phyloP scores from a whole-genome alignment of 2,888 invertebrate genomes.

The Hirtodrosophila cameraria region DNA sequence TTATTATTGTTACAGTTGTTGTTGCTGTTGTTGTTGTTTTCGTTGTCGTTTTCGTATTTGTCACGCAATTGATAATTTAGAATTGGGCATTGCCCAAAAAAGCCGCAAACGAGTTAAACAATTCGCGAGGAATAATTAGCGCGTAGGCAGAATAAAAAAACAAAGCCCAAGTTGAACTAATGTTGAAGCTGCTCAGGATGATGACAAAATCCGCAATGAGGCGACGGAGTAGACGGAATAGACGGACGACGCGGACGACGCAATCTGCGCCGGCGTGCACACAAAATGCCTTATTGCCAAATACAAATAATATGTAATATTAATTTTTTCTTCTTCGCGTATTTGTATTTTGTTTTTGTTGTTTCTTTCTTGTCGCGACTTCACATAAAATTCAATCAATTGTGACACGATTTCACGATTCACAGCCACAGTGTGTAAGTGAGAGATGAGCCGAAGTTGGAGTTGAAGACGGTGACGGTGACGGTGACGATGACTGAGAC shows the following conservation, averaged over 20 bases:
- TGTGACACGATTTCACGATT: slow-evolving; percentile 78
- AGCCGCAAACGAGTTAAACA: slow-evolving; percentile 19
- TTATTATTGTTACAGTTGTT: slow-evolving; percentile 11
- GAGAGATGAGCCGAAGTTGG: slow-evolving; percentile 25
- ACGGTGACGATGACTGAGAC: slow-evolving; percentile 26
- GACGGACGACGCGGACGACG: slow-evolving; percentile 25
- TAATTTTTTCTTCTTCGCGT: slow-evolving; percentile 48
- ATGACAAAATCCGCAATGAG: slow-evolving; percentile 52
- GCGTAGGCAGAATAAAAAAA: slow-evolving; percentile 72
- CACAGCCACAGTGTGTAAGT: slow-evolving; percentile 25
- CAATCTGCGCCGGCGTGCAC: slow-evolving; percentile 53
- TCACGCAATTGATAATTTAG: slow-evolving; percentile 65
- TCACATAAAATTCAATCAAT: slow-evolving; percentile 69
- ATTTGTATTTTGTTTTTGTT: slow-evolving; percentile 39
- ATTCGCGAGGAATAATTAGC: slow-evolving; percentile 61
- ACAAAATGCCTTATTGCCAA: slow-evolving; percentile 61
- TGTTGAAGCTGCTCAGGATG: slow-evolving; percentile 17
- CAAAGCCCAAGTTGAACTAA: slow-evolving; percentile 38
- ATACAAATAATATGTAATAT: slow-evolving; percentile 75
- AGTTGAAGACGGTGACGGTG: slow-evolving; percentile 13
- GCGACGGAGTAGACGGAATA: background rate
- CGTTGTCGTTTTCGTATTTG: slow-evolving; percentile 38
- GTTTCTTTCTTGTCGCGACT: slow-evolving; percentile 34
- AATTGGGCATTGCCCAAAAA: slow-evolving; percentile 76
- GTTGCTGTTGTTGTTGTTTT: slow-evolving; percentile 4